A percentile compares a stretch with the other conserved stretches of the same genome.
Conservation (phyloP, 2,888 invertebrate species). For the Synanthedon vespiformis region DNA sequence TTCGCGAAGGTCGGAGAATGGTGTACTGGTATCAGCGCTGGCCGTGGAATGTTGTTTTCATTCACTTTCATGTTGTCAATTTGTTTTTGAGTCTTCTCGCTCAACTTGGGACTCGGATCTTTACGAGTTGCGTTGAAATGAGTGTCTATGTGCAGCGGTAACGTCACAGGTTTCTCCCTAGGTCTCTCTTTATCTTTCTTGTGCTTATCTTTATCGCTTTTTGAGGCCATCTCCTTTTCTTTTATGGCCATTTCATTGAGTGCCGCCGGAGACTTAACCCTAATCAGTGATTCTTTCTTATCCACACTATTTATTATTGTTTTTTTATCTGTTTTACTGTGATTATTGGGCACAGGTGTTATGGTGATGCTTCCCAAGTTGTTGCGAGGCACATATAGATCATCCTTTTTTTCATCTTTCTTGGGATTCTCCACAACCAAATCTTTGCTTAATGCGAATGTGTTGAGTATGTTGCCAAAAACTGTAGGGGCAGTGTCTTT, state of each 20-base stretch:
- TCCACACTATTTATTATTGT: conserved; percentile 5
- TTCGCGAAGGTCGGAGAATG: conserved; percentile 59
- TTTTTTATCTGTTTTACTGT: conserved; percentile 30
- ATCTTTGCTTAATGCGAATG: conserved; percentile 37
- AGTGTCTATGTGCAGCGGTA: conserved; percentile 47
- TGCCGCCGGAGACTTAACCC: conserved; percentile 57
- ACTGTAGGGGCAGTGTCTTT: conserved; percentile 16
- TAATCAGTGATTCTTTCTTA: conserved; percentile 35
- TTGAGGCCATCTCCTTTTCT: conserved; percentile 7
- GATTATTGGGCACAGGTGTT: conserved; percentile 41
- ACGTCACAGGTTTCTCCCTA: conserved; percentile 13
- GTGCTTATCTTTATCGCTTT: conserved; percentile 27
- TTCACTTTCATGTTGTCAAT: conserved; percentile 45
- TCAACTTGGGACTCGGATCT: conserved; percentile 35
- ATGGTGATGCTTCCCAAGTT: conserved; percentile 61
- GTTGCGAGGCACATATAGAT: conserved; percentile 47
- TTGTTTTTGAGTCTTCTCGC: conserved; percentile 42
- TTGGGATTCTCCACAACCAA: conserved; percentile 35
- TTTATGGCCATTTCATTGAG: conserved; percentile 54
- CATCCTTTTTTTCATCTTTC: conserved; percentile 37
- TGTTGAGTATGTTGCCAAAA: conserved; percentile 32
- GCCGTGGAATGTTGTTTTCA: conserved; percentile 54
- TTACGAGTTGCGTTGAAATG: conserved; percentile 35
- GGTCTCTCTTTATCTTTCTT: conserved; percentile 30
- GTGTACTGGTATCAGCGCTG: conserved; percentile 43